Percentiles rank a stretch among this genome's conserved stretches.
These are phyloP conservation scores for Nomada ruficornis DNA, from an alignment of 2,888 invertebrate genomes.

Conservation along the genomic window DNA sequence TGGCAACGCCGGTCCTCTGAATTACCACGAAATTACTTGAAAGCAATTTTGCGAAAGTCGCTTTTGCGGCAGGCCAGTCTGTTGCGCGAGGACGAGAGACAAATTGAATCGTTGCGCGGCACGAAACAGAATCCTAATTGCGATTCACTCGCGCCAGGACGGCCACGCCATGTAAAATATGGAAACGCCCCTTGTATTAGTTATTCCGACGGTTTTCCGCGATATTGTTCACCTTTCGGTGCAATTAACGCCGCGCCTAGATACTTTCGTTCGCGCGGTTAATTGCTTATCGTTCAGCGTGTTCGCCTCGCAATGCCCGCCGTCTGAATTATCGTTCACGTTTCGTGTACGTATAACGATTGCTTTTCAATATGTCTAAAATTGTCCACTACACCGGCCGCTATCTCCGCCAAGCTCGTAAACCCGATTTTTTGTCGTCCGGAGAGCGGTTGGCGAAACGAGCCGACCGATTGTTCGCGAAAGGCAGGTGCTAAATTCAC, in stretches of 20 bases:
- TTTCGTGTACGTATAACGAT: conserved; percentile 5
- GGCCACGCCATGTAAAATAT: conserved; percentile 32
- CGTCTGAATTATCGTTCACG: conserved; percentile 36
- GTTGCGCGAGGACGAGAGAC: conserved; percentile 12
- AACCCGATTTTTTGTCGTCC: background rate
- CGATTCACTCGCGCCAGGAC: conserved; percentile 16
- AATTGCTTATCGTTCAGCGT: conserved; percentile 50
- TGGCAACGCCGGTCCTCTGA: background rate
- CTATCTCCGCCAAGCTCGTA: conserved; percentile 34
- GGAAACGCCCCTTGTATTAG: conserved; percentile 35
- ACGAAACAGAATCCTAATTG: conserved; percentile 44
- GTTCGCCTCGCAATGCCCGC: background rate
- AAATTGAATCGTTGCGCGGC: conserved; percentile 47
- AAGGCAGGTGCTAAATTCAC: conserved; percentile 25
- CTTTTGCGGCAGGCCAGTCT: conserved; percentile 15
- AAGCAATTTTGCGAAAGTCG: conserved; percentile 21
- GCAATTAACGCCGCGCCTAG: conserved; percentile 37
- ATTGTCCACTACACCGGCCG: conserved; percentile 12
- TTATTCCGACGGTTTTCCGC: conserved; percentile 34
- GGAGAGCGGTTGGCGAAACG: background rate
- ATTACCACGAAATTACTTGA: conserved; percentile 16
- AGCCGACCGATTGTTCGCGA: conserved; percentile 15
- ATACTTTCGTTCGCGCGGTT: conserved; percentile 32
- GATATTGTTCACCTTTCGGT: conserved; percentile 12
- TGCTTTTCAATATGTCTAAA: conserved; percentile 21